Evolutionary conservation across 2,888 invertebrate genomes (phyloP), one percentile per base, ranked within the genome.

Genomic region (Creontiades dilutus): DNA sequence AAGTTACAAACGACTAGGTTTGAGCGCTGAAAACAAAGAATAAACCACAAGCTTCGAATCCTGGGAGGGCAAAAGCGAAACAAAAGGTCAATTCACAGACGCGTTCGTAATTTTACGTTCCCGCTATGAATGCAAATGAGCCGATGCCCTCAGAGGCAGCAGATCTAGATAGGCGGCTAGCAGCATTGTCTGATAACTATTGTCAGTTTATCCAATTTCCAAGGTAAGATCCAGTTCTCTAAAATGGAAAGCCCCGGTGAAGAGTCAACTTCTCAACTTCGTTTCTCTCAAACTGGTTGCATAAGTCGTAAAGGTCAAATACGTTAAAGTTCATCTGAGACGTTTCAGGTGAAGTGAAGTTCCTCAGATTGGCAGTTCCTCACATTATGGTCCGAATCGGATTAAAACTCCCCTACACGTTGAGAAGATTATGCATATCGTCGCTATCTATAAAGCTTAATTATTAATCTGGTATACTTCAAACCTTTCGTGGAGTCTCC

Each of bases 281-380:
- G 78, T 47, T 47, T 47, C 78, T 46, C n/a, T 11, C 27, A 80
- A 80, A 80, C 46, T 4, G 78, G 82, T 82, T 82, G 82, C 82
- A 82, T 82, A 82, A 82, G 52, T n/a, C 19, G 3, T 19, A 85
- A 85, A 85, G 85, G 85, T 85, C 85, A 85, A 85, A 85, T 85
- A 61, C 85, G 85, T 61, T 85, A 85, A 85, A 85, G 85, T 85
- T 85, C 85, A 85, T 28, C 16, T 14, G 52, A 48, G 78, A 28
- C 14, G 7, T 19, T 80, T 0, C 13, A 57, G 13, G 11, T 19
- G 68, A 27, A 82, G 27, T 47, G 46, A 81, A 81, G 80, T 52
- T 52, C 55, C 48, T 28, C 27, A n/a, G 80, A 47, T 81, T 52
- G 47, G 47, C 82, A 82, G 52, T 48, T 28, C 23, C 82, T 82